Conservation (phyloP, 2,113 vertebrate species). For the Anarhynchus alexandrinus region DNA sequence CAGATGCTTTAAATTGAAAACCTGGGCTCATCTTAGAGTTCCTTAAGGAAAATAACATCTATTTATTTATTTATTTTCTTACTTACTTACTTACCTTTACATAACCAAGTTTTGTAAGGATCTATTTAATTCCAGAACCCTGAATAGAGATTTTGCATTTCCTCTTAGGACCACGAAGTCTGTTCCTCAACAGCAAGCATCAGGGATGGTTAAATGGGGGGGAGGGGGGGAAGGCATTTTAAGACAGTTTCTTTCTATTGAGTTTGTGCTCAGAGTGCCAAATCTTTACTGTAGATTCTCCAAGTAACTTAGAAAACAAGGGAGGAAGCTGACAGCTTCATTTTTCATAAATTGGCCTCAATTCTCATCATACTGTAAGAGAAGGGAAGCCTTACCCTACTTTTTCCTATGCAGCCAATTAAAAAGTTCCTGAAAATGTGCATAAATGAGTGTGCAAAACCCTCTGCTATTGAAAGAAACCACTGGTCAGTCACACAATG, state of each 20-base stretch:
- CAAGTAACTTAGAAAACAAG: background rate
- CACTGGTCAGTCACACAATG: background rate
- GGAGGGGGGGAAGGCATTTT: accelerated
- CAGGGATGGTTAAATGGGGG: background rate
- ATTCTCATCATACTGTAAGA: background rate
- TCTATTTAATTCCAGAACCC: background rate
- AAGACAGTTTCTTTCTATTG: background rate
- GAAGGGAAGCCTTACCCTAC: background rate
- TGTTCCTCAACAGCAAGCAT: background rate
- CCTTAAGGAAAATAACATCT: background rate
- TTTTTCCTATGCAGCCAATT: background rate
- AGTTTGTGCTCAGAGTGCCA: background rate
- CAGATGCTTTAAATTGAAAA: background rate
- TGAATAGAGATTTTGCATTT: background rate
- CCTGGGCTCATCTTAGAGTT: background rate
- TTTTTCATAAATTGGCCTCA: background rate
- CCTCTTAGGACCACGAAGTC: background rate
- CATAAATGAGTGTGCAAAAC: background rate
- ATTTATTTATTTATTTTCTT: background rate
- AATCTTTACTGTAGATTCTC: background rate
- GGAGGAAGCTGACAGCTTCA: background rate
- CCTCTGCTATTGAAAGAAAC: background rate
- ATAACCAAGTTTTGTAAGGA: background rate
- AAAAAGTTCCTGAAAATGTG: background rate
- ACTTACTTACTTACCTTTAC: background rate